These are phyloP conservation scores for Bugulina stolonifera DNA, from an alignment of 2,888 invertebrate species.

Conservation along the genomic window DNA sequence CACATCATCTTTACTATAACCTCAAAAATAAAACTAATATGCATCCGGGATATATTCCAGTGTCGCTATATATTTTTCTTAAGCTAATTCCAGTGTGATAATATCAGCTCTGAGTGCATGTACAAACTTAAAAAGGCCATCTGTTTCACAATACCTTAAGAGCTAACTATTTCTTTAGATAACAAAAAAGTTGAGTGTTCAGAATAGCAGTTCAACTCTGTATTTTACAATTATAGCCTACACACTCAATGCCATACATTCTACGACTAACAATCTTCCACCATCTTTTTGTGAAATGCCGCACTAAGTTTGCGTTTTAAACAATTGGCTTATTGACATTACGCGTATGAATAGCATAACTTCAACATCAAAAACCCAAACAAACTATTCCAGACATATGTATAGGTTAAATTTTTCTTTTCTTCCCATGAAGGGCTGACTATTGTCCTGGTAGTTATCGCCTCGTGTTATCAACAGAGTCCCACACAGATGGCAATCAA, in stretches of 20 bases:
- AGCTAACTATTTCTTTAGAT: constrained; percentile 14
- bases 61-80: too few relatives aligned
- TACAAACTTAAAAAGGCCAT: constrained; percentile 21
- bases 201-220: too few relatives aligned
- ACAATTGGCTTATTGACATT: constrained; percentile 26
- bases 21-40: too few relatives aligned
- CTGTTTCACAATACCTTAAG: neutral
- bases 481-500: constrained; percentile 4
- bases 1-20: too few relatives aligned
- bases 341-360: constrained; percentile 24
- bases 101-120: too few relatives aligned
- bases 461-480: constrained; percentile 11
- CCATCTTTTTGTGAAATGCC: constrained; percentile 24
- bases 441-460: constrained; percentile 16
- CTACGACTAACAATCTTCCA: constrained; percentile 12
- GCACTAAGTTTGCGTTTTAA: neutral
- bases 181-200: too few relatives aligned
- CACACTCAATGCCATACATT: too few relatives aligned
- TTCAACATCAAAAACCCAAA: constrained; percentile 26
- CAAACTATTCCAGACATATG: constrained; percentile 14
- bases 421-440: constrained; percentile 20
- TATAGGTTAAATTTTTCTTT: neutral
- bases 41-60: too few relatives aligned
- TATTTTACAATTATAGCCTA: too few relatives aligned
- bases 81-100: too few relatives aligned